These are phyloP conservation scores for Diuraphis noxia DNA, from an alignment of 1,140 invertebrate genomes.

Conservation along the genomic window DNA sequence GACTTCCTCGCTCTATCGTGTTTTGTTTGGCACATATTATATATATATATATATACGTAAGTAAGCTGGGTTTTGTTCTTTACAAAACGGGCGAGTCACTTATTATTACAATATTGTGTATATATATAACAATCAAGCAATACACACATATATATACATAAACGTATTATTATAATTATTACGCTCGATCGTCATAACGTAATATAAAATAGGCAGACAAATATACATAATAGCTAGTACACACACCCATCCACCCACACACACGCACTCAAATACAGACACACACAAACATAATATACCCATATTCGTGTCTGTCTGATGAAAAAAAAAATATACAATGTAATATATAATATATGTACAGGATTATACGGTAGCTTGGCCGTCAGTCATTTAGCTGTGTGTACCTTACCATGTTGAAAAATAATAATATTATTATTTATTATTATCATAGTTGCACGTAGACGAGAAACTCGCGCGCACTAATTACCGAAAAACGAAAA, in stretches of 20 bases:
- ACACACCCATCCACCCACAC: background rate
- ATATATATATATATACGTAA: background rate
- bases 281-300: background rate
- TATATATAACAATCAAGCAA: background rate
- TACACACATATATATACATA: background rate
- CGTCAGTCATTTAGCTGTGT: background rate
- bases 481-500: constrained; percentile 22
- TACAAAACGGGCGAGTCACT: background rate
- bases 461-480: background rate
- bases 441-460: background rate
- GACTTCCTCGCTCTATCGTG: background rate
- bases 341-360: background rate
- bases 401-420: background rate
- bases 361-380: background rate
- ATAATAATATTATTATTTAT: background rate
- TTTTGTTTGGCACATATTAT: background rate
- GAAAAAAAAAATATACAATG: background rate
- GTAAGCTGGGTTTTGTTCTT: background rate
- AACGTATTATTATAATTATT: constrained; percentile 18
- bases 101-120: background rate
- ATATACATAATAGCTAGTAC: background rate
- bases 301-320: background rate
- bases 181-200: background rate
- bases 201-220: background rate
- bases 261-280: too few relatives aligned